These are phyloP conservation scores for Lonchura striata DNA, from an alignment of 2,113 vertebrate genomes.

Conservation along the genomic window DNA sequence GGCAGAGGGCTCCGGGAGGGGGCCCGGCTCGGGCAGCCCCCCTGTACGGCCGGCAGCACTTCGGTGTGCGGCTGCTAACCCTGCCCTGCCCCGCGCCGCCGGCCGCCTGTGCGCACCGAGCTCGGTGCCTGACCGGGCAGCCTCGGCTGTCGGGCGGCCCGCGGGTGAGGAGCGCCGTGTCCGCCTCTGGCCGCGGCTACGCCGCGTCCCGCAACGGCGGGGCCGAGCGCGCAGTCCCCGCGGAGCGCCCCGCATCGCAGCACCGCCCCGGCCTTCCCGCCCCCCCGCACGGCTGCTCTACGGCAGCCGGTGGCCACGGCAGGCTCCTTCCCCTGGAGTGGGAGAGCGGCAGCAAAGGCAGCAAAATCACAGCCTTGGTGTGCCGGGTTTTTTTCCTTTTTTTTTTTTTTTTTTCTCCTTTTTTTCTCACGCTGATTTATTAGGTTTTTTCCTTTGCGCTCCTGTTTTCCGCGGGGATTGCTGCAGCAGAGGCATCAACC, in stretches of 20 bases:
- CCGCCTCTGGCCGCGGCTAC: neutral
- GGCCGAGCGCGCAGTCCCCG: neutral
- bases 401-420: too few relatives aligned
- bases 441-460: neutral
- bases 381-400: too few relatives aligned
- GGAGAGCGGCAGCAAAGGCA: neutral
- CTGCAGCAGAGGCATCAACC: slow-evolving; percentile 6
- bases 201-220: neutral
- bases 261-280: neutral
- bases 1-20: neutral
- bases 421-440: neutral
- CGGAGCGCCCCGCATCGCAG: neutral
- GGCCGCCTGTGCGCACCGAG: neutral
- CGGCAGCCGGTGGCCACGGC: neutral
- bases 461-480: neutral
- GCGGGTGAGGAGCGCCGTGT: neutral
- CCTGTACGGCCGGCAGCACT: neutral
- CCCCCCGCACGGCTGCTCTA: neutral
- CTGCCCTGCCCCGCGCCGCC: neutral
- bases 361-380: neutral
- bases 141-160: neutral
- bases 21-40: neutral
- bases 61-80: neutral
- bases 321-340: neutral
- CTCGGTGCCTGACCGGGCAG: neutral